Evolutionary conservation across 2,797 vertebrate genomes (phyloP).

Genomic region (Notamacropus eugenii): DNA sequence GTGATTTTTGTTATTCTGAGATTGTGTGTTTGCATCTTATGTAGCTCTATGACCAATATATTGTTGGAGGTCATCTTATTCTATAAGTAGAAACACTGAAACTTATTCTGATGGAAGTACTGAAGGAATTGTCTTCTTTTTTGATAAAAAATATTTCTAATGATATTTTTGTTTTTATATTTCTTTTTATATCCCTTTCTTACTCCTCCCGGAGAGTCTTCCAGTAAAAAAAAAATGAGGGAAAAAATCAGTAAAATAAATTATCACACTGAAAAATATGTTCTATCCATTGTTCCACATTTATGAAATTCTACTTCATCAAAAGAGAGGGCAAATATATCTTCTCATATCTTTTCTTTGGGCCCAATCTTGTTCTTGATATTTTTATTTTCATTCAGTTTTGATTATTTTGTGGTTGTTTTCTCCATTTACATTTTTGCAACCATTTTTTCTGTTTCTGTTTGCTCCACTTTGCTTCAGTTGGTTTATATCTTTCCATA

Average conservation of each 20-base stretch:
- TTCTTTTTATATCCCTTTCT: not conserved
- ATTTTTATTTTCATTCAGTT: not conserved
- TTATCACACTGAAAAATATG: not conserved
- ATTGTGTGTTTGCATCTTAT: no score
- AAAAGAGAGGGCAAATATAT: not conserved
- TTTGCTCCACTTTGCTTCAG: not conserved
- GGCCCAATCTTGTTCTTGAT: not conserved
- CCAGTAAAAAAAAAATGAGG: not conserved
- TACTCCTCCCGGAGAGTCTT: not conserved
- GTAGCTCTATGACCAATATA: no score
- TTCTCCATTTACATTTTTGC: not conserved
- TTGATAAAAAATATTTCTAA: not conserved
- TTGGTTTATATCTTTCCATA: not conserved
- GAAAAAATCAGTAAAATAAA: not conserved
- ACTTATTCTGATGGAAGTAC: no score
- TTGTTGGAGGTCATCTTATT: no score
- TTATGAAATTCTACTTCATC: not conserved
- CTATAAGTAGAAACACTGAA: no score
- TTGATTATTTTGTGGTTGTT: not conserved
- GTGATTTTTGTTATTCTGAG: no score
- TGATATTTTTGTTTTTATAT: not conserved
- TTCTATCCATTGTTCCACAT: not conserved
- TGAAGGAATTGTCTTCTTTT: no score
- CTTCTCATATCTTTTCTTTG: not conserved
- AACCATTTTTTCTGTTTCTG: not conserved